A percentile compares a stretch with the other conserved stretches of the same genome.
These are phyloP conservation scores for Periophthalmus modestus DNA, from an alignment of 2,113 vertebrate genomes.

Conservation along the genomic window DNA sequence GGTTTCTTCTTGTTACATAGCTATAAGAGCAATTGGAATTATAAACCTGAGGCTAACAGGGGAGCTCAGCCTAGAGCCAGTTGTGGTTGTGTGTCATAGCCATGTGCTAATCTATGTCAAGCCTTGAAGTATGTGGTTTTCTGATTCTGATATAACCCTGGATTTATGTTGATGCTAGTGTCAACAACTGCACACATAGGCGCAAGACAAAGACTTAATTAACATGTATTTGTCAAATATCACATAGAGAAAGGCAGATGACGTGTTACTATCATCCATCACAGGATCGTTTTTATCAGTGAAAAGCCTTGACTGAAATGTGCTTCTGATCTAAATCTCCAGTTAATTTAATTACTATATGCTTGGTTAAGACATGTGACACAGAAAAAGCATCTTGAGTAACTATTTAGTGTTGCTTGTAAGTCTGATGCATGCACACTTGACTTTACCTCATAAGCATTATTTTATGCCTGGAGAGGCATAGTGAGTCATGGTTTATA, in stretches of 20 bases:
- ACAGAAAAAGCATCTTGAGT: slow-evolving; percentile 32
- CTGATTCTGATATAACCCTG: too few species aligned
- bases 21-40: slow-evolving; percentile 29
- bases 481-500: slow-evolving; percentile 67
- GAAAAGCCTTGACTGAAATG: slow-evolving; percentile 44
- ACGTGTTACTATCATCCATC: background rate
- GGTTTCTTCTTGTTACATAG: slow-evolving; percentile 1
- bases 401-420: slow-evolving; percentile 21
- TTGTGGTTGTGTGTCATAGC: slow-evolving; percentile 11
- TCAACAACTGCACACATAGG: too few species aligned
- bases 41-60: slow-evolving; percentile 42
- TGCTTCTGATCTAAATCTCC: slow-evolving; percentile 48
- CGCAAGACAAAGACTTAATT: too few species aligned
- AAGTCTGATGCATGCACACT: slow-evolving; percentile 27
- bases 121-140: background rate
- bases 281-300: background rate
- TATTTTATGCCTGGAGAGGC: slow-evolving; percentile 64
- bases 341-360: slow-evolving; percentile 15
- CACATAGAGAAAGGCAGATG: too few species aligned
- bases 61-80: slow-evolving; percentile 23
- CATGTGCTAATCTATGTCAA: slow-evolving; percentile 34
- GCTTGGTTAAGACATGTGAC: slow-evolving; percentile 29
- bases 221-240: too few species aligned
- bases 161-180: too few species aligned
- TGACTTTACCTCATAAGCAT: slow-evolving; percentile 67